Evolutionary conservation across 2,113 vertebrate genomes (phyloP), one percentile per base, ranked within the genome.

Genomic region (Monarcha castaneiventris): DNA sequence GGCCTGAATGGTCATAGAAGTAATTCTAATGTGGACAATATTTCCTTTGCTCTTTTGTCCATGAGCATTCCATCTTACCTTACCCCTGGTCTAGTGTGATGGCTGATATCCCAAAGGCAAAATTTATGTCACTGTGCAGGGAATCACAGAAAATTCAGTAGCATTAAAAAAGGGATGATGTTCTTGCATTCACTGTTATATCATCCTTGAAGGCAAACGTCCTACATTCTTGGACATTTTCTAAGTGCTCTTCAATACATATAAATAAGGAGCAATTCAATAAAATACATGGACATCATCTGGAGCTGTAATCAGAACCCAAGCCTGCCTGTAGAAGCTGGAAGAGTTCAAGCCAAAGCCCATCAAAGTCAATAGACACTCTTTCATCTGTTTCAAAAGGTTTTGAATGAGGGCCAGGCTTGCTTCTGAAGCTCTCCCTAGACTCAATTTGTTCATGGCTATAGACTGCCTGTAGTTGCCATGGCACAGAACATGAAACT

Each of bases 321-420:
- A 83, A 72, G 39, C 43, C 56, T 76, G 30, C 11, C 59, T 66
- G 30, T 37, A 37, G 59, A 84, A 86, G 18, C 61, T 94, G 56
- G 48, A 89, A 81, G 29, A 81, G 64, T 68, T 97, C 58, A 92
- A 89, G 41, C 62, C 43, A 61, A 91, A 94, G 61, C 85, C 81
- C 66, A 87, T 82, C 32, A 56, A 91, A 95, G 52, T 75, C 89
- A 73, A 79, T 37, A 84, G 69, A 63, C 8, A 68, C 10, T 39
- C 41, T 88, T 94, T 84, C 54, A 87, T 87, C 66, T 35, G 21
- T 87, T 89, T 91, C 52, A 87, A 91, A 93, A 26, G 32, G 21
- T 81, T 97, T 78, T 84, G 48, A 75, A 84, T 77, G 41, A 88
- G 48, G 39, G 33, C 46, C 79, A 84, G 44, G 44, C 43, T 90